These are phyloP conservation scores for Gasteruption jaculator DNA, from an alignment of 2,888 invertebrate species.

Conservation along the genomic window DNA sequence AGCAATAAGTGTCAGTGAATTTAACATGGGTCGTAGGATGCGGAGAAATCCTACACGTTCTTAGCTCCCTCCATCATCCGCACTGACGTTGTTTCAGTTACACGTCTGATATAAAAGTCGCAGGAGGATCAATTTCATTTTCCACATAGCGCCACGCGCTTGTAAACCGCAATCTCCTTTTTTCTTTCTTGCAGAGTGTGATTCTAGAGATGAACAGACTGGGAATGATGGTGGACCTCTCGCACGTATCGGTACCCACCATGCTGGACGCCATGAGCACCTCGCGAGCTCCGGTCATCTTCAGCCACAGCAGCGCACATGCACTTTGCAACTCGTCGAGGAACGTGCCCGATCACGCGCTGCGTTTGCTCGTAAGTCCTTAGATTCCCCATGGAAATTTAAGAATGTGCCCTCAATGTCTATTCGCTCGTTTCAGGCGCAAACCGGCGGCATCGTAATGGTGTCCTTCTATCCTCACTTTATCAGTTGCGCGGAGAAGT, in stretches of 20 bases:
- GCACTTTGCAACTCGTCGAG: slow-evolving; percentile 57
- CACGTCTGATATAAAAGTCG: too few relatives aligned
- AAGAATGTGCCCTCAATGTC: not conserved
- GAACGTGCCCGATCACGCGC: slow-evolving; percentile 60
- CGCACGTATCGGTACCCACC: slow-evolving; percentile 57
- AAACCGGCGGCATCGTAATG: slow-evolving; percentile 63
- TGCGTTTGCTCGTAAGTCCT: slow-evolving; percentile 54
- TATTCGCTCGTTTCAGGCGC: slow-evolving; percentile 52
- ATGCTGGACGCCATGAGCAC: slow-evolving; percentile 56
- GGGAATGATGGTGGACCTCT: slow-evolving; percentile 60
- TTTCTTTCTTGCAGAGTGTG: slow-evolving; percentile 50
- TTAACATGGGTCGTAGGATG: too few relatives aligned
- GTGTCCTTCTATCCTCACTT: slow-evolving; percentile 63
- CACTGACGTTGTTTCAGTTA: slow-evolving; percentile 12
- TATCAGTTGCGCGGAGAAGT: slow-evolving; percentile 58
- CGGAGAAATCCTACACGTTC: too few relatives aligned
- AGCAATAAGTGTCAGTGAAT: slow-evolving; percentile 42
- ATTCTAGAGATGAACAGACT: slow-evolving; percentile 62
- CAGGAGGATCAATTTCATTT: too few relatives aligned
- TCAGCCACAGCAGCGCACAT: slow-evolving; percentile 60
- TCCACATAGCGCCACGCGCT: too few relatives aligned
- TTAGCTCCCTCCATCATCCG: too few relatives aligned
- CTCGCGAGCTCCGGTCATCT: slow-evolving; percentile 58
- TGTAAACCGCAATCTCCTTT: too few relatives aligned
- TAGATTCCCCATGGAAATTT: not conserved